phyloP scores from a whole-genome alignment of 2,888 invertebrate genomes.

The Acanthacorydalis orientalis region DNA sequence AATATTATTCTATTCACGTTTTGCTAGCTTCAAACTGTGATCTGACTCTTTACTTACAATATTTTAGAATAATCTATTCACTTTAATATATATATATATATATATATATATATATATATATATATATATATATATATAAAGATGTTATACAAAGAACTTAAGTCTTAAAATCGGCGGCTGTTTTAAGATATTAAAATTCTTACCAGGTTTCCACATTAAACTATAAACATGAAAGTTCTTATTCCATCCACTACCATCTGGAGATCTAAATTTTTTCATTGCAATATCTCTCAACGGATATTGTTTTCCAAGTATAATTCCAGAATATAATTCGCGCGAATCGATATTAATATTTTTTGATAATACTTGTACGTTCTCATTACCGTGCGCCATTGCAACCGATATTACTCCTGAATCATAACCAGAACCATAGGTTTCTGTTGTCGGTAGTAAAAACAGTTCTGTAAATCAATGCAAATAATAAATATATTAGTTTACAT shows the following conservation, averaged over 20 bases:
- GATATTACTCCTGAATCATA: slow-evolving; percentile 45
- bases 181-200: slow-evolving; percentile 6
- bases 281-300: slow-evolving; percentile 29
- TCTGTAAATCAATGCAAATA: neutral
- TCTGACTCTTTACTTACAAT: too few relatives aligned
- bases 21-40: too few relatives aligned
- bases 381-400: slow-evolving; percentile 46
- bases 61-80: too few relatives aligned
- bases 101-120: too few relatives aligned
- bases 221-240: slow-evolving; percentile 51
- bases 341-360: slow-evolving; percentile 5
- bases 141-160: slow-evolving; percentile 4
- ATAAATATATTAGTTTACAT: neutral
- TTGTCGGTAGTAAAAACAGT: slow-evolving; percentile 3
- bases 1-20: too few relatives aligned
- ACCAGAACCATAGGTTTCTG: slow-evolving; percentile 13
- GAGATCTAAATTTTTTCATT: slow-evolving; percentile 21
- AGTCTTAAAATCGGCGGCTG: neutral
- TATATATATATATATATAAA: neutral
- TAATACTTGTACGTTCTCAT: slow-evolving; percentile 18
- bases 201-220: slow-evolving; percentile 47
- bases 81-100: too few relatives aligned
- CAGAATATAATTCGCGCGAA: slow-evolving; percentile 17
- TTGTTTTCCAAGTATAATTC: slow-evolving; percentile 16
- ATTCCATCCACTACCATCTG: slow-evolving; percentile 29